These are phyloP conservation scores for Noturus placidus DNA, from an alignment of 2,113 vertebrate species.

Conservation along the genomic window DNA sequence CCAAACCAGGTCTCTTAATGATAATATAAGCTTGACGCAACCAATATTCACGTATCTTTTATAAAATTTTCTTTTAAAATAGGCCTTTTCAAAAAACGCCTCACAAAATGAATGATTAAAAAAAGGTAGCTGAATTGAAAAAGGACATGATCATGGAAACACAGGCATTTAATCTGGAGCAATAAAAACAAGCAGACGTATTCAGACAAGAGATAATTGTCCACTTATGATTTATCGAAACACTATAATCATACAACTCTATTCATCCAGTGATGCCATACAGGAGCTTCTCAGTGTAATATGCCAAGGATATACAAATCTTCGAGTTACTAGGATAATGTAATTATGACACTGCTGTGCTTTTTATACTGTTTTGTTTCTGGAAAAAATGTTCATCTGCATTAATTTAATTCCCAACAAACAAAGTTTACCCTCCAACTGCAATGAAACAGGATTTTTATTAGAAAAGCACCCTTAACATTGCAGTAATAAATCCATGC, in stretches of 20 bases:
- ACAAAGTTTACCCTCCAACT: neutral
- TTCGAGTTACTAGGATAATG: conserved; percentile 39
- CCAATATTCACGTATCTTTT: neutral
- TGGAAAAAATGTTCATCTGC: conserved; percentile 32
- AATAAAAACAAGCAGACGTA: conserved; percentile 69
- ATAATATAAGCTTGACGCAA: too few species aligned
- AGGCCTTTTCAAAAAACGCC: too few species aligned
- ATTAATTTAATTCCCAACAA: conserved; percentile 16
- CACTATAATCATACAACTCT: conserved; percentile 50
- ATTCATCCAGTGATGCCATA: conserved; percentile 54
- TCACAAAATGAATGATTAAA: neutral
- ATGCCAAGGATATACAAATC: conserved; percentile 49
- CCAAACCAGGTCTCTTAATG: neutral
- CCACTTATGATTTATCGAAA: conserved; percentile 59
- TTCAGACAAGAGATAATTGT: conserved; percentile 66
- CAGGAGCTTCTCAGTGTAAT: conserved; percentile 55
- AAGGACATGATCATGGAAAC: conserved; percentile 54
- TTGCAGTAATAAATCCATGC: neutral
- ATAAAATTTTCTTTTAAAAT: neutral
- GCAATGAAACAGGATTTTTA: neutral
- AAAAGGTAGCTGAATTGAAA: conserved; percentile 2
- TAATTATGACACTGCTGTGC: conserved; percentile 59
- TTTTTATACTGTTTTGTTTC: conserved; percentile 60
- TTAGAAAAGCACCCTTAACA: neutral
- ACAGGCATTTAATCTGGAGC: conserved; percentile 69